Evolutionary conservation across 1,140 invertebrate species (phyloP), one percentile per base, ranked within the genome.

Genomic region (Laupala kohalensis): DNA sequence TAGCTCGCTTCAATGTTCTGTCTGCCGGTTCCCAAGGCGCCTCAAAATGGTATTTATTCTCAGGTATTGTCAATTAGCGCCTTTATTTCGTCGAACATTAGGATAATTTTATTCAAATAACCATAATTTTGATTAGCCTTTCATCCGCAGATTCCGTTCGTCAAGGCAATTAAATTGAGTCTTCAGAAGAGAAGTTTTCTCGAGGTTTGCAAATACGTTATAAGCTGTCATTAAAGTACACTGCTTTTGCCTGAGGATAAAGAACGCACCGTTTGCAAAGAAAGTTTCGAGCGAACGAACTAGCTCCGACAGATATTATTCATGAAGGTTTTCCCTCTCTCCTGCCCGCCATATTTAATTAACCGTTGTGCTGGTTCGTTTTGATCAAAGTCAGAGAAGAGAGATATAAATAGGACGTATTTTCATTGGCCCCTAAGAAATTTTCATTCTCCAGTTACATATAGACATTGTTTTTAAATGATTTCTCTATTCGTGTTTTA

Each of bases 121-220:
- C 27, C 67, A 6, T 68, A 29, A 68, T 29, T 68, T 68, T 68
- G 28, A 25, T 29, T 67, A 29, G 29, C 19, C 67, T 68, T 19
- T 68, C 27, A 68, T 68, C 23, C 67, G 12, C 67, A 12, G 67
- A 29, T 30, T 29, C 23, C 5, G 27, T 23, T 29, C n/a, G 12
- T 15, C 26, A 27, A 68, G 5, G 28, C 29, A 68, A 68, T 29
- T 68, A 29, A 68, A 68, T 68, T 68, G 67, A 68, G 6, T 68
- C 67, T 68, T n/a, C 4, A 29, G 15, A 37, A 13, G 67, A 68
- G 67, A 30, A 68, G 67, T 68, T 68, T 9, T 30, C 26, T 68
- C n/a, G 28, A 19, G 67, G 67, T 68, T 68, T 68, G 67, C 29
- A 68, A 68, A 68, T 68, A 68, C 67, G 29, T 37, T 29, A 68